A percentile compares a stretch with the other conserved stretches of the same genome.
Conservation (phyloP, 1,140 invertebrate species). For the Leptinotarsa lineolata region DNA sequence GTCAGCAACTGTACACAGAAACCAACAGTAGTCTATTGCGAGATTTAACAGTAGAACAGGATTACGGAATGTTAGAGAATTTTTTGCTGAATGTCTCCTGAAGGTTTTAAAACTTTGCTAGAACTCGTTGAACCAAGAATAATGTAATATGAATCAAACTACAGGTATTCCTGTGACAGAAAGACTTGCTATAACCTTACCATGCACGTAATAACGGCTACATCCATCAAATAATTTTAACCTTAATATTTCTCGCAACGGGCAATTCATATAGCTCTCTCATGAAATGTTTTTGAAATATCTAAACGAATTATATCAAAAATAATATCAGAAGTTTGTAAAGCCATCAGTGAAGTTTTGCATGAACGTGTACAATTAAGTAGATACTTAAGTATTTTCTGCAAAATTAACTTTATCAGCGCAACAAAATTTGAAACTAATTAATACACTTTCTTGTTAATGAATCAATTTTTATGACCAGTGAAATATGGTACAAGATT, state of each 20-base stretch:
- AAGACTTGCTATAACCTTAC: too few species aligned
- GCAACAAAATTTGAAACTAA: too few species aligned
- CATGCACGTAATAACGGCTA: too few species aligned
- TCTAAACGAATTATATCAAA: constrained; percentile 16
- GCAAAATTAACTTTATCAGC: too few species aligned
- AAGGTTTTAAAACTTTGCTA: constrained; percentile 16
- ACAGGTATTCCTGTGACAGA: constrained; percentile 15
- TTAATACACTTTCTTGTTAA: too few species aligned
- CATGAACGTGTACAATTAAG: not conserved
- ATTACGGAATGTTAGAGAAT: constrained; percentile 14
- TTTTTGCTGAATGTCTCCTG: constrained; percentile 13
- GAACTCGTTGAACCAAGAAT: constrained; percentile 15
- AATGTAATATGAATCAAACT: constrained; percentile 10
- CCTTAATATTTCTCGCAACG: constrained; percentile 14
- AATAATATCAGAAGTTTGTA: constrained; percentile 14
- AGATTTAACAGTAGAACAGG: constrained; percentile 9
- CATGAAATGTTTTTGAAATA: constrained; percentile 13
- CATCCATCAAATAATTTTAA: too few species aligned
- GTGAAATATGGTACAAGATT: too few species aligned
- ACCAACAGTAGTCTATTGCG: constrained; percentile 13
- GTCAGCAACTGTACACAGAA: constrained; percentile 33
- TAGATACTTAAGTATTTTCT: too few species aligned
- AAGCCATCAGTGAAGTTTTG: constrained; percentile 13
- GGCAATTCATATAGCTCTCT: constrained; percentile 16
- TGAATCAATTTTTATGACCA: too few species aligned